Percentiles rank a stretch among this genome's conserved stretches.
Conservation (phyloP, 2,113 vertebrate species). For the Perognathus longimembris region DNA sequence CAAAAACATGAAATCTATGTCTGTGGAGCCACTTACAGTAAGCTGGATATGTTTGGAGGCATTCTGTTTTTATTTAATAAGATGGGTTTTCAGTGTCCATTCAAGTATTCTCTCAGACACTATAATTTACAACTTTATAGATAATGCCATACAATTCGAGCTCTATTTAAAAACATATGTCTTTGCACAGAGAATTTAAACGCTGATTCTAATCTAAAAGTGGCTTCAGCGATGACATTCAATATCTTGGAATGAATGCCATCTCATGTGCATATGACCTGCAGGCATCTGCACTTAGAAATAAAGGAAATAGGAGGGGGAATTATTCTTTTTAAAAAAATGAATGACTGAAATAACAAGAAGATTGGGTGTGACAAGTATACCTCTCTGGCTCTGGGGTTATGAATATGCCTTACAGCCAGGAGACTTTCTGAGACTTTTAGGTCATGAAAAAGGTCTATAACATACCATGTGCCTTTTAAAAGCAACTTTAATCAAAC, state of each 20-base stretch:
- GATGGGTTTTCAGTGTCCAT: slow-evolving; percentile 77
- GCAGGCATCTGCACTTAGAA: slow-evolving; percentile 65
- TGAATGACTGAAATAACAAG: slow-evolving; percentile 77
- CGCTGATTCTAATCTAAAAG: slow-evolving; percentile 34
- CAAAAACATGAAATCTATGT: slow-evolving; percentile 78
- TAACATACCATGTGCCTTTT: neutral
- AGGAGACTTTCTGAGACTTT: slow-evolving; percentile 60
- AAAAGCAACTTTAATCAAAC: slow-evolving; percentile 67
- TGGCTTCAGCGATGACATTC: neutral
- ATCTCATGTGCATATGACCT: neutral
- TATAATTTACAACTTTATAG: slow-evolving; percentile 84
- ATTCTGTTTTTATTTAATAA: slow-evolving; percentile 84
- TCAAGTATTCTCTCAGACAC: slow-evolving; percentile 81
- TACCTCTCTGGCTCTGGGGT: neutral
- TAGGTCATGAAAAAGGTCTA: slow-evolving; percentile 56
- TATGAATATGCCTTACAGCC: slow-evolving; percentile 53
- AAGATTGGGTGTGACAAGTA: slow-evolving; percentile 71
- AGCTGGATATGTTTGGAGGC: slow-evolving; percentile 79
- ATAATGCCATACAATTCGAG: slow-evolving; percentile 33
- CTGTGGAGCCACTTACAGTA: slow-evolving; percentile 77
- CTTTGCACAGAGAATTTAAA: slow-evolving; percentile 40
- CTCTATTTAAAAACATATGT: neutral
- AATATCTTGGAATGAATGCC: slow-evolving; percentile 27
- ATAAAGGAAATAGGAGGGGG: slow-evolving; percentile 75
- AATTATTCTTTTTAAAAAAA: slow-evolving; percentile 73